A percentile compares a stretch with the other conserved stretches of the same genome.
Evolutionary conservation across 92 coral and sea anemone genomes (phyloP).

Genomic region (Blastomussa wellsi): DNA sequence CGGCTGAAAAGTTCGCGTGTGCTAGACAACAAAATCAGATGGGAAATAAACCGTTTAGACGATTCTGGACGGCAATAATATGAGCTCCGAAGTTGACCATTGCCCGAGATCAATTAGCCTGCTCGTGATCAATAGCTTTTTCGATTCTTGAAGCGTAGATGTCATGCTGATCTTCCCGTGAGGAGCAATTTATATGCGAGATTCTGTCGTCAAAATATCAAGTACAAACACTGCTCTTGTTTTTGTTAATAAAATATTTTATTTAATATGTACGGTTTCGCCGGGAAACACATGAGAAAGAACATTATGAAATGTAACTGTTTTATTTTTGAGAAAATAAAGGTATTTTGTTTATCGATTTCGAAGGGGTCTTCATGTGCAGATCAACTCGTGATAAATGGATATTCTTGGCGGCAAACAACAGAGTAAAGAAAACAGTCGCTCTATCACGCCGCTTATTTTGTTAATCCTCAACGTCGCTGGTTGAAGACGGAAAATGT

Average conservation of each 20-base stretch:
- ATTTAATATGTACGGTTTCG: constrained; percentile 58
- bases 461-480: constrained; percentile 5
- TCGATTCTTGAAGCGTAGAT: neutral
- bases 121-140: too few relatives aligned
- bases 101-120: neutral
- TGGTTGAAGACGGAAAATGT: constrained; percentile 17
- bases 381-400: constrained; percentile 15
- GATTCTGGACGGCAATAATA: neutral
- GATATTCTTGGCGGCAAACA: constrained; percentile 19
- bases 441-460: constrained; percentile 2
- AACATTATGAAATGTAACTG: constrained; percentile 36
- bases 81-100: neutral
- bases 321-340: constrained; percentile 30
- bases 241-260: constrained; percentile 40
- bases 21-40: neutral
- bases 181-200: neutral
- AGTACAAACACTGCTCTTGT: constrained; percentile 18
- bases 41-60: constrained; percentile 18
- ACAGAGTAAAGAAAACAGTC: constrained; percentile 21
- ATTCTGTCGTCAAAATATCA: constrained; percentile 1
- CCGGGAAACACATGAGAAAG: constrained; percentile 60
- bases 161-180: constrained; percentile 4
- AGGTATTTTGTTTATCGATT: constrained; percentile 18
- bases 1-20: neutral
- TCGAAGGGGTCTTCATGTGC: constrained; percentile 9